Conservation (phyloP, 2,888 invertebrate species). For the Nomada flava region DNA sequence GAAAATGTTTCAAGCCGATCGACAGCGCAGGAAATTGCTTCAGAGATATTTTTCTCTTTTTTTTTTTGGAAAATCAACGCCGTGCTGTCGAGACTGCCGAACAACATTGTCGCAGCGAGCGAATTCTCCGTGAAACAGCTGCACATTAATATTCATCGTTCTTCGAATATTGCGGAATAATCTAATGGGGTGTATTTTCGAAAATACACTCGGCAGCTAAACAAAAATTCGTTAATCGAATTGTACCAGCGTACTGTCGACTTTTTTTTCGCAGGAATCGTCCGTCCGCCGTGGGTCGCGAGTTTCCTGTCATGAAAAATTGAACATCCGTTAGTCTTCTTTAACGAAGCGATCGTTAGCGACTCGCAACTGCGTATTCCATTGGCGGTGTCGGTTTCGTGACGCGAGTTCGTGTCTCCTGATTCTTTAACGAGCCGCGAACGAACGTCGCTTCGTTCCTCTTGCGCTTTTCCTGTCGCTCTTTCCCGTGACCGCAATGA, state of each 20-base stretch:
- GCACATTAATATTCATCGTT: slow-evolving; percentile 29
- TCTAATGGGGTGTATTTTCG: too few species aligned
- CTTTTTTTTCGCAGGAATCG: too few species aligned
- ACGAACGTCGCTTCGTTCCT: slow-evolving; percentile 28
- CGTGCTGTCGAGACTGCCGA: slow-evolving; percentile 7
- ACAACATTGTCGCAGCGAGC: slow-evolving; percentile 44
- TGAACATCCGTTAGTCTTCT: neutral
- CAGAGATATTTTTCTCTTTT: neutral
- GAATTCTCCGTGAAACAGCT: slow-evolving; percentile 23
- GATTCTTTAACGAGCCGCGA: slow-evolving; percentile 54
- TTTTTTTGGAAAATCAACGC: slow-evolving; percentile 16
- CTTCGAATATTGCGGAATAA: neutral
- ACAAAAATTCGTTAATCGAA: neutral
- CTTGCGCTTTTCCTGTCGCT: slow-evolving; percentile 25
- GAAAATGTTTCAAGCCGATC: slow-evolving; percentile 37
- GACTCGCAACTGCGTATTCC: slow-evolving; percentile 1
- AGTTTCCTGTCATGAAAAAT: neutral
- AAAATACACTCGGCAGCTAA: neutral
- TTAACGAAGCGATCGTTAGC: slow-evolving; percentile 21
- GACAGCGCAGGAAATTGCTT: slow-evolving; percentile 40
- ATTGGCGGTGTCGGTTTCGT: slow-evolving; percentile 22
- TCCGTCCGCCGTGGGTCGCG: neutral
- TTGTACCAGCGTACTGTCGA: neutral
- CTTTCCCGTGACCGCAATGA: slow-evolving; percentile 36
- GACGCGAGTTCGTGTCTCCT: slow-evolving; percentile 39